Evolutionary conservation across 2,888 invertebrate species (phyloP), one percentile per base, ranked within the genome.

Genomic region (Blastobasis lacticolella): DNA sequence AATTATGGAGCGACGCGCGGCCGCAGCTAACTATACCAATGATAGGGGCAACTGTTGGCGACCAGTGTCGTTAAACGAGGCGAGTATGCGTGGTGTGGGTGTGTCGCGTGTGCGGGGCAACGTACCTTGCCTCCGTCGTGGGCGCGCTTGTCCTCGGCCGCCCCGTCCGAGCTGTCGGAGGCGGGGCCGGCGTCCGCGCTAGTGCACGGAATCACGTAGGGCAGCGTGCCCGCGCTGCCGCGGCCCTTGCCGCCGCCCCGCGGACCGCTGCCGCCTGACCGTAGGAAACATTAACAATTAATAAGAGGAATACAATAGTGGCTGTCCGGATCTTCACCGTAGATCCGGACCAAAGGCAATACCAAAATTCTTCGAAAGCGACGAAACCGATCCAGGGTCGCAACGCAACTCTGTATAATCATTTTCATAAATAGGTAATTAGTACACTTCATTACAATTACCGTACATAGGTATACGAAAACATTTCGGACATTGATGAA

Each of bases 131-230:
- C 89, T 82, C 90, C 59, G 77, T 75, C 43, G 74, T 84, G 86
- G 40, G 65, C 46, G 51, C 81, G 66, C 57, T 85, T 87, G 57
- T 87, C 87, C 41, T 87, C 87, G 10, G 66, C 67, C 54, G 69
- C 77, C 46, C 86, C 86, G 52, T 88, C 86, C 3, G 87, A 86
- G 62, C 84, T 85, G 61, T 87, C 86, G 3, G 85, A 85, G 4
- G 83, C 81, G 57, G 86, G 87, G 0, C 87, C 87, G 0, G 80
- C 65, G 63, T 86, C 87, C 8, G 71, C 69, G 56, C 74, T 78
- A 8, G 85, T 85, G 61, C 87, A 87, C 1, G 88, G 88, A 41
- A 89, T 83, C 37, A 89, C 84, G 64, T 89, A 89, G 1, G 89
- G 89, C 57, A 89, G 65, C 5, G 88, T 88, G 0, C 86, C 70